A percentile compares a stretch with the other conserved stretches of the same genome.
Conservation (phyloP, 1,140 invertebrate genomes). For the Ooceraea biroi region DNA sequence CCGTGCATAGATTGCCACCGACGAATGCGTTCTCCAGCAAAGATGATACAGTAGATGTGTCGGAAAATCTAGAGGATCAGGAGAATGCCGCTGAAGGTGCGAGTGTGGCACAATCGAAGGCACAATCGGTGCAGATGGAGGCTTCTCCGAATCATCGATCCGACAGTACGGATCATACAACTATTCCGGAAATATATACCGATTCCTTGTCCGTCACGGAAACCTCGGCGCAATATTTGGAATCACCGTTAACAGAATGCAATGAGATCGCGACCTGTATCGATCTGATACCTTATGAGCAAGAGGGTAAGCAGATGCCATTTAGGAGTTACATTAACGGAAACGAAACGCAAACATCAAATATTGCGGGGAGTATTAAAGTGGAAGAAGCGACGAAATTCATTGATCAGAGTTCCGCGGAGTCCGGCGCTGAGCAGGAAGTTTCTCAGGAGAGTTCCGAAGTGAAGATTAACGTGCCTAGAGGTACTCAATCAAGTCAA, state of each 20-base stretch:
- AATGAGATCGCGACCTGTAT: slow-evolving; percentile 80
- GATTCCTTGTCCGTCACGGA: slow-evolving; percentile 84
- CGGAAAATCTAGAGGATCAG: slow-evolving; percentile 89
- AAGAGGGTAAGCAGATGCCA: slow-evolving; percentile 63
- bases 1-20: slow-evolving; percentile 91
- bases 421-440: slow-evolving; percentile 77
- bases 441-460: slow-evolving; percentile 17
- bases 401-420: slow-evolving; percentile 83
- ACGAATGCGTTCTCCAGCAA: slow-evolving; percentile 95
- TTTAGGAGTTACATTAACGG: slow-evolving; percentile 31
- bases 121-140: slow-evolving; percentile 72
- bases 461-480: not conserved
- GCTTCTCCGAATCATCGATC: slow-evolving; percentile 80
- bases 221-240: slow-evolving; percentile 82
- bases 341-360: slow-evolving; percentile 37
- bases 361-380: slow-evolving; percentile 58
- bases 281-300: slow-evolving; percentile 82
- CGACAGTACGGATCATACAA: slow-evolving; percentile 82
- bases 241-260: slow-evolving; percentile 83
- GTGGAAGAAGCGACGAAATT: slow-evolving; percentile 78
- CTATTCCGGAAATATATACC: slow-evolving; percentile 81
- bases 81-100: slow-evolving; percentile 75
- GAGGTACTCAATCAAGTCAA: not conserved
- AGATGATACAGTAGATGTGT: slow-evolving; percentile 92
- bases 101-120: slow-evolving; percentile 48